Evolutionary conservation across 92 coral and sea anemone genomes (phyloP), one percentile per base, ranked within the genome.

Genomic region (Actinernus sp.): DNA sequence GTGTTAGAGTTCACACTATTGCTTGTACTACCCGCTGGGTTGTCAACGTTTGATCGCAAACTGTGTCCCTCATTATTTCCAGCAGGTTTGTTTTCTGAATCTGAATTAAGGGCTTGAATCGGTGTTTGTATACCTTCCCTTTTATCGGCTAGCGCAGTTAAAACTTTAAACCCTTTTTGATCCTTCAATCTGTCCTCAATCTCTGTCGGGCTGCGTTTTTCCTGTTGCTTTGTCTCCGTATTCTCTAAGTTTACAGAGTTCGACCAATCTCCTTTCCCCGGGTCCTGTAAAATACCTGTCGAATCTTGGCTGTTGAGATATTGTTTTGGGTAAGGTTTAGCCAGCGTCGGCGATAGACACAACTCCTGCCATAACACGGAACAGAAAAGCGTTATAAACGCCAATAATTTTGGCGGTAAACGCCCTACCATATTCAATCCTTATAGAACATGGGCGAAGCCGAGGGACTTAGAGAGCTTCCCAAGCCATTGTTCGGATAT

Each of bases 71-170:
- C 63, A 11, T 17, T 29, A 49, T 54, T 61, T 1, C 43, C 30
- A 12, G 10, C 66, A 9, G 47, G 32, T 12, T 83, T 46, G 26
- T 64, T 68, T 34, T 80, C 74, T 8, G 95, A 78, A 47, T 69
- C 41, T 8, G 95, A 78, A 47, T 69, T 48, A 24, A 90, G 58
- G 37, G 97, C 78, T 50, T 79, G 59, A 22, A 90, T 90, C 13
- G 97, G 97, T 3, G 92, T 81, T 58, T 86, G 81, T 52, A 90
- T 90, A 24, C 97, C 97, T 31, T 88, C 66, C 48, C 97, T 62
- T 45, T 90, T 90, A 26, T 43, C 41, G 45, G 81, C 61, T 31
- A 37, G 44, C 0, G 63, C 83, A 63, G 69, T 76, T 25, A 83
- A 61, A 14, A 73, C 69, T 37, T 61, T 68, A 82, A 61, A 66